phyloP scores from a whole-genome alignment of 2,113 vertebrate species.

The Excalfactoria chinensis region DNA sequence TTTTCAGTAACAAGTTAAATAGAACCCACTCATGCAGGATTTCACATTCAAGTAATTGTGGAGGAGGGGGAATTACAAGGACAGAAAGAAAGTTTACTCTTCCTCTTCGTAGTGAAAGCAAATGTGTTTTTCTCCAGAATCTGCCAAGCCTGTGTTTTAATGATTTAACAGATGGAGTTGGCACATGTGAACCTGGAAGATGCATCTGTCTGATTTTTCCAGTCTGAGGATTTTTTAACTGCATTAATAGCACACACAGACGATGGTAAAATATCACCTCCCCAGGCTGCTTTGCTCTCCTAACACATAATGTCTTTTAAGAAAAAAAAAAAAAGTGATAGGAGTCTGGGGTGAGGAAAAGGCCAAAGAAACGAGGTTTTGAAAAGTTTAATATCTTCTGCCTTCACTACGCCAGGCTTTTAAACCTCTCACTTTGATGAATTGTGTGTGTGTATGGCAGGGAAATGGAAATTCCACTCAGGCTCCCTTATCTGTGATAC shows the following conservation, averaged over 20 bases:
- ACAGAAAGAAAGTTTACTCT: slow-evolving; percentile 71
- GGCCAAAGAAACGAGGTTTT: slow-evolving; percentile 46
- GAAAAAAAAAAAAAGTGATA: slow-evolving; percentile 25
- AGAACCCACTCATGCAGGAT: not conserved
- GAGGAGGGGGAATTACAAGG: slow-evolving; percentile 36
- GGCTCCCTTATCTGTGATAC: not conserved
- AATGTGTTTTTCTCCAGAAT: slow-evolving; percentile 77
- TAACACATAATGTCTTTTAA: slow-evolving; percentile 62
- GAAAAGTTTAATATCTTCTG: slow-evolving; percentile 34
- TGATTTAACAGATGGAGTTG: slow-evolving; percentile 80
- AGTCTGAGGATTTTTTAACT: slow-evolving; percentile 77
- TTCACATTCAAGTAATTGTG: slow-evolving; percentile 44
- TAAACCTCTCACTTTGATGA: slow-evolving; percentile 13
- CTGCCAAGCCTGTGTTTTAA: slow-evolving; percentile 76
- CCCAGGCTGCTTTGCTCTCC: slow-evolving; percentile 57
- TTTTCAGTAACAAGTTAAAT: not conserved
- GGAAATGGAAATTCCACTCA: not conserved
- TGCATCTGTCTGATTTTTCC: slow-evolving; percentile 81
- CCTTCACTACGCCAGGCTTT: slow-evolving; percentile 28
- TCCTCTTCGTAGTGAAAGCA: slow-evolving; percentile 77
- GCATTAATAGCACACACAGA: slow-evolving; percentile 66
- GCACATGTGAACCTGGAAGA: slow-evolving; percentile 79
- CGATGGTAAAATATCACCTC: slow-evolving; percentile 68
- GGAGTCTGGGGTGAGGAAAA: slow-evolving; percentile 58
- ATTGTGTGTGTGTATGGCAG: not conserved